Evolutionary conservation across 2,888 invertebrate genomes (phyloP), one percentile per base, ranked within the genome.

Genomic region (Zele albiditarsus): DNA sequence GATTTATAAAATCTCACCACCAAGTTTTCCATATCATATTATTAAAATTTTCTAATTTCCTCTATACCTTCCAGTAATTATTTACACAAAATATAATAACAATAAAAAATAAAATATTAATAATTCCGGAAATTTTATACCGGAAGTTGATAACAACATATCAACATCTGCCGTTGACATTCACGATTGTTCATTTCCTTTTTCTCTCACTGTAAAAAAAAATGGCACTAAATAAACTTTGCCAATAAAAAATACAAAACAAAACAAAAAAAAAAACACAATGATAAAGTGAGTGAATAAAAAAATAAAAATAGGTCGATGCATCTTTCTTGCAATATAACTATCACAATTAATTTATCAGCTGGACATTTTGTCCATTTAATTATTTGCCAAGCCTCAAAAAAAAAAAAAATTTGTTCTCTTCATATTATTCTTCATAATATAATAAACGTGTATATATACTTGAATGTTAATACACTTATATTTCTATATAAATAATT

Each of bases 1-100:
- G 77, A 77, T 74, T 62, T 66, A 42, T n/a, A 27, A 33, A 70
- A n/a, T n/a, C 60, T 71, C 49, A 70, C 60, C 69, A 12, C 10
- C 10, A 31, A 42, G 28, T 53, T 68, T 42, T 33, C 23, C 20
- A 3, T 10, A 20, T 53, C 53, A 20, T 53, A 20, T 20, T 53
- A 20, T 53, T 53, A 20, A n/a, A 6, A 23, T 53, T n/a, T 23
- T n/a, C 14, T 25, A 58, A 23, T 27, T n/a, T 25, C 8, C 12
- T 14, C 20, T 8, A 20, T 20, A 3, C 4, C 6, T 27, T 27
- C 3, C 12, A 14, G 12, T 60, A 28, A 28, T 60, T 25, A 28
- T 28, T 60, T 1, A 28, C 27, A 14, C 3, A 23, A 8, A 4
- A 14, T 3, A 57, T n/a, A 23, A 58, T 10, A 58, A 27, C n/a